Evolutionary conservation across 2,888 invertebrate genomes (phyloP).

Genomic region (Nematopogon swammerdamellus): DNA sequence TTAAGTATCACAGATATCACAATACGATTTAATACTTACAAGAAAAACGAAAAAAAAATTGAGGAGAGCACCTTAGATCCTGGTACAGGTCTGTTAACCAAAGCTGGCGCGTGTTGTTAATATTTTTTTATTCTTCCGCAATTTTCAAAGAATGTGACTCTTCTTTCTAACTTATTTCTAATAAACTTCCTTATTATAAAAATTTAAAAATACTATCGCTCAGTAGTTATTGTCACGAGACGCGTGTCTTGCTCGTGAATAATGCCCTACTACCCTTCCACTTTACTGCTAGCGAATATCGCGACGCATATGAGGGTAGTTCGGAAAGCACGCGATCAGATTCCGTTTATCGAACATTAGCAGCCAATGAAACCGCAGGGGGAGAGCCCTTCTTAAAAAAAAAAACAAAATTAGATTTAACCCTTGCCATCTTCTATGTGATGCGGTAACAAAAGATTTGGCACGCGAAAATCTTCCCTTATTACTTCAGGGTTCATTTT

Average conservation of each 20-base stretch:
- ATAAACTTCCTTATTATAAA: too few species aligned
- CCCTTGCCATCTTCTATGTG: neutral
- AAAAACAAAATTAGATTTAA: neutral
- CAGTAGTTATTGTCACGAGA: neutral
- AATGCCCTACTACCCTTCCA: neutral
- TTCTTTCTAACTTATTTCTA: too few species aligned
- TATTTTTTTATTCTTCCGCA: too few species aligned
- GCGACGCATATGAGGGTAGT: neutral
- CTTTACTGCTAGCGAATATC: neutral
- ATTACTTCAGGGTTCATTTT: neutral
- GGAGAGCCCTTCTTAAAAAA: slow-evolving; percentile 7
- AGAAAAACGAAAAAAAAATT: too few species aligned
- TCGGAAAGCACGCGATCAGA: slow-evolving; percentile 2
- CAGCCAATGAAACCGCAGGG: slow-evolving; percentile 18
- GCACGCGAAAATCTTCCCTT: neutral
- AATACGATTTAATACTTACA: too few species aligned
- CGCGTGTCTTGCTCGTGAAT: neutral
- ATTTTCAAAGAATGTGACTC: too few species aligned
- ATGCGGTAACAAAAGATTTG: neutral
- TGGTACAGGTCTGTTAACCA: too few species aligned
- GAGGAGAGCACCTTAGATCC: too few species aligned
- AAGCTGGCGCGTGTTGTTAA: too few species aligned
- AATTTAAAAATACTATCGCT: too few species aligned
- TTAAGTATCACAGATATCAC: too few species aligned
- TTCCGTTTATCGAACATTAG: slow-evolving; percentile 22